Base-by-base conservation (phyloP, 2,797 vertebrate genomes). In the Rhynchonycteris naso region DNA sequence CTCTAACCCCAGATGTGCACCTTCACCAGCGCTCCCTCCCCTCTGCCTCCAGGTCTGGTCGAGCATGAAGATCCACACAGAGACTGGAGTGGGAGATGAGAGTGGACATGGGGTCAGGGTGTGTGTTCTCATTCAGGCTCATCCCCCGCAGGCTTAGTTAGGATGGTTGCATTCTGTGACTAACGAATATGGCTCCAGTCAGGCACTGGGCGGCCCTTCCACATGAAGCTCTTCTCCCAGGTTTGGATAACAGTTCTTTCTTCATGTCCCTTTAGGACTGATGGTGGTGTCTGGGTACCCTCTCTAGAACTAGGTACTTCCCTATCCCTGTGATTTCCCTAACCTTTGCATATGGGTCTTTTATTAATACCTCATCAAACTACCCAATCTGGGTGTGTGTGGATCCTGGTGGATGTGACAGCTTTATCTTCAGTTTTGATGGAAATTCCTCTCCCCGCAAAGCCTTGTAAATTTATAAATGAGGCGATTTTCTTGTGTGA, bases 11-110 rank as follows among this genome's bases (percentile, higher is more conserved):
- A 28, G 15, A n/a, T 63, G 30, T 9, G 16, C 4, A 15, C 50
- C 19, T 24, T 38, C 79, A 56, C 63, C 15, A 35, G 0, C 0
- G 11, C 19, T 30, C 14, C 30, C 58, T 63, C 22, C 10, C 33
- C 65, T 65, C 35, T 72, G 66, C 75, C 19, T 38, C 63, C 75
- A 16, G 52, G 72, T 13, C 47, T 56, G 10, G 24, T 58, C 59
- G 80, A n/a, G 54, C 5, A 10, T 19, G 10, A 18, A 14, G 14
- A 19, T 24, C 35, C 24, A 19, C n/a, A 24, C 22, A 12, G 22
- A 18, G 59, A 28, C 35, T 26, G 38, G 68, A 76, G 26, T 19
- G 22, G 33, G 71, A 68, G 59, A 16, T n/a, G 72, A 21, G 9
- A 22, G 35, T 21, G 59, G 35, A 4, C 33, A 59, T 5, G 43